A percentile compares a stretch with the other conserved stretches of the same genome.
Conservation (phyloP, 2,113 vertebrate species). For the Chloropsis hardwickii region DNA sequence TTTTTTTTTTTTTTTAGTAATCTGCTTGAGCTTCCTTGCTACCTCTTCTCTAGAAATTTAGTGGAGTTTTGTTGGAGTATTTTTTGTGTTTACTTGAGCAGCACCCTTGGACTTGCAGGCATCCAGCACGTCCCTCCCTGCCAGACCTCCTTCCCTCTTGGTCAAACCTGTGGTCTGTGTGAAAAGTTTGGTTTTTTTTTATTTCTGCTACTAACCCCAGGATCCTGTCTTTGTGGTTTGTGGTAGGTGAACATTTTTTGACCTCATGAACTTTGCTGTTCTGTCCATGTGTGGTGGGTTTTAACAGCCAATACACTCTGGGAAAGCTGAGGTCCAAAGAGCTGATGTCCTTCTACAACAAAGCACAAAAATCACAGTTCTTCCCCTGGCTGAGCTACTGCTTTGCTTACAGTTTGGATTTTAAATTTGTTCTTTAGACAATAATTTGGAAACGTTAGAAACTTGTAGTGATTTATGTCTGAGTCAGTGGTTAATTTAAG, state of each 20-base stretch:
- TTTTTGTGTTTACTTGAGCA: conserved; percentile 37
- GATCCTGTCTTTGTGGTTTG: conserved; percentile 74
- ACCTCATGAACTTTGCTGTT: conserved; percentile 65
- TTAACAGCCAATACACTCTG: conserved; percentile 36
- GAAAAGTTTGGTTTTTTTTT: neutral
- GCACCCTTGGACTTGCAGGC: neutral
- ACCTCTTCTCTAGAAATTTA: neutral
- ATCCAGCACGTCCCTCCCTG: neutral
- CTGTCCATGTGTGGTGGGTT: conserved; percentile 35
- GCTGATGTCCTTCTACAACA: neutral
- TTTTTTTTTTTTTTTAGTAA: neutral
- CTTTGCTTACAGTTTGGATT: neutral
- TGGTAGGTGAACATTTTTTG: conserved; percentile 70
- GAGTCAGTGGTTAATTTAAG: neutral
- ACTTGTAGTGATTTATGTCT: neutral
- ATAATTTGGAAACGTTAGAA: neutral
- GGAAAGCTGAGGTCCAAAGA: neutral
- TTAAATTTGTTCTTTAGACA: neutral
- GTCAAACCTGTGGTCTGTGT: conserved; percentile 48
- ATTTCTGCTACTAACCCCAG: neutral
- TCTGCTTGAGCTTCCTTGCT: neutral
- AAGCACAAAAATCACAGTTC: neutral
- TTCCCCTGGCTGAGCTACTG: neutral
- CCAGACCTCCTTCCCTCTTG: neutral
- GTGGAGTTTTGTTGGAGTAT: neutral